A percentile compares a stretch with the other conserved stretches of the same genome.
These are phyloP conservation scores for Arremon aurantiirostris DNA, from an alignment of 2,797 vertebrate species.

Conservation along the genomic window DNA sequence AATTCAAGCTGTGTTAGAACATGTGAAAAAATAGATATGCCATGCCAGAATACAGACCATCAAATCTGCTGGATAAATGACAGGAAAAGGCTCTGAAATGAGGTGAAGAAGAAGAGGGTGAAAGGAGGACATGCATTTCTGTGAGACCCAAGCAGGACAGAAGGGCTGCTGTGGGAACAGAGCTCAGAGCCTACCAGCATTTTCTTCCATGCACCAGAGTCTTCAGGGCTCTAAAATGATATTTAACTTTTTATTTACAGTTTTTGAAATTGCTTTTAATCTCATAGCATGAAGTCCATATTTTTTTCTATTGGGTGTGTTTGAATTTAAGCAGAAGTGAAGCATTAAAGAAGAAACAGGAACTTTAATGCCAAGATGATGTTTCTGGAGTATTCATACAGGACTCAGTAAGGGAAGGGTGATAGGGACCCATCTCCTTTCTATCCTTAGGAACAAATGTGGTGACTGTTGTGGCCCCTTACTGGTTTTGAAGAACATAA, in stretches of 20 bases:
- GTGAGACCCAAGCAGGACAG: not conserved
- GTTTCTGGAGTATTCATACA: not conserved
- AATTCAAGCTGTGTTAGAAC: not conserved
- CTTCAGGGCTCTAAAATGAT: not conserved
- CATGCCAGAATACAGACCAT: not conserved
- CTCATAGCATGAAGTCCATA: not conserved
- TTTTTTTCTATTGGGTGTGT: not conserved
- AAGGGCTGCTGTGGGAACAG: not conserved
- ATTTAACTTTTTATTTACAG: not conserved
- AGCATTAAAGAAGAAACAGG: not conserved
- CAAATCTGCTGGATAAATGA: not conserved
- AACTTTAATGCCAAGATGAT: not conserved
- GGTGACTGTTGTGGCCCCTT: not conserved
- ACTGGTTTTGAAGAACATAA: fast-evolving
- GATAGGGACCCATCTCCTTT: not conserved
- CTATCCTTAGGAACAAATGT: not conserved
- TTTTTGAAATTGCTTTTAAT: not conserved
- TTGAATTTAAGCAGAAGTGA: not conserved
- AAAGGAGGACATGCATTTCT: not conserved
- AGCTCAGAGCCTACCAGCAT: not conserved
- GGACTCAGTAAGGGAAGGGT: not conserved
- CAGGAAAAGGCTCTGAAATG: not conserved
- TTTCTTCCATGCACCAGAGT: fast-evolving
- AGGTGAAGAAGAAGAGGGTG: not conserved
- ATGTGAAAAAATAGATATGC: not conserved